Base-by-base conservation (phyloP, 2,113 vertebrate species). In the Corythornis vintsioides region DNA sequence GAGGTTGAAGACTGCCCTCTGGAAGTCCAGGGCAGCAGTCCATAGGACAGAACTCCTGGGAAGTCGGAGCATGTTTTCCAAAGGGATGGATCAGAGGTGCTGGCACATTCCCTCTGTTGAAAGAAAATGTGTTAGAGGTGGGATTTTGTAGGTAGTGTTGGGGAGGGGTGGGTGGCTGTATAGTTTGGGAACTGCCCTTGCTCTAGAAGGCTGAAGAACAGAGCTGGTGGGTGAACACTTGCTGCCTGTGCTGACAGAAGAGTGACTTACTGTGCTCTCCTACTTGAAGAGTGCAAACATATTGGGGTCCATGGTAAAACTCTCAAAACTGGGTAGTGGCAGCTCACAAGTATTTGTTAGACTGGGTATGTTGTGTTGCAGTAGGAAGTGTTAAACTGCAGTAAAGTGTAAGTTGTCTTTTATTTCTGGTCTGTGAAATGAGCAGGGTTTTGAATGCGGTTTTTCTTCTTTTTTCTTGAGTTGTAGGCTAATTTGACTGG, bases 221-320 rank as follows among this genome's bases (percentile, higher is more conserved):
- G 77, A 84, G 22, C 18, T 83, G 69, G 31, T 55, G 26, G 5
- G 10, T 69, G 14, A 72, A 33, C 56, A 17, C 22, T 47, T 74
- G 6, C 6, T 92, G 10, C 24, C 20, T 67, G 6, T 84, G 40
- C 31, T 64, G 52, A 29, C 20, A 67, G 28, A 59, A 56, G 1
- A 70, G 28, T 47, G 40, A n/a, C 22, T 0, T 0, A 0, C 16
- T 48, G 29, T 5, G 12, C 19, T 86, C 67, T 24, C 5, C 21
- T 70, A 21, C 9, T 86, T 88, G 12, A 47, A 6, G 13, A 13
- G 45, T 43, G 26, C 12, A 67, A 24, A 29, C 6, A 3, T 21
- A 33, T 53, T 1, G 1, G 3, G 0, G 0, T 64, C 57, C 17
- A 8, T n/a, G 64, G 17, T 84, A 47, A 81, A 89, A 55, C 16